phyloP scores from a whole-genome alignment of 2,888 invertebrate genomes.

The Thymelicus lineola region DNA sequence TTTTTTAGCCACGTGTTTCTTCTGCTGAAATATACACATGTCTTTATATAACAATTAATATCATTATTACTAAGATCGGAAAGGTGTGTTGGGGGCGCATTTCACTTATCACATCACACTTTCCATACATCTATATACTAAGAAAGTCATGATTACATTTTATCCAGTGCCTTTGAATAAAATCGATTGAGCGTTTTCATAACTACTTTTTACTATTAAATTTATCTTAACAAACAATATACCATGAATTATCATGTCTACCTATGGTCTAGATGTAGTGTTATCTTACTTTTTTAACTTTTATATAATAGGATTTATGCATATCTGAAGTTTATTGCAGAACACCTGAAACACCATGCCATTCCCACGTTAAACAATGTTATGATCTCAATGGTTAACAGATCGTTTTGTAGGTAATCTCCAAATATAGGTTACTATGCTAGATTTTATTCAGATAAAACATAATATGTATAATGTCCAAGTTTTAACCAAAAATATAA shows the following conservation, averaged over 20 bases:
- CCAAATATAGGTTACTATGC: constrained; percentile 25
- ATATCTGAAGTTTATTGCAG: constrained; percentile 26
- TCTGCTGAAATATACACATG: too few species aligned
- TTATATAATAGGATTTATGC: constrained; percentile 20
- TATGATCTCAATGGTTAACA: constrained; percentile 35
- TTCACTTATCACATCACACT: not conserved
- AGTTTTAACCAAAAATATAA: constrained; percentile 36
- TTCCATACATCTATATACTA: not conserved
- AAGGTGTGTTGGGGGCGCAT: too few species aligned
- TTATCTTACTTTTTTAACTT: constrained; percentile 28
- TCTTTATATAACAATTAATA: too few species aligned
- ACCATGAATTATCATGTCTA: constrained; percentile 15
- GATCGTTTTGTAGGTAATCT: constrained; percentile 36
- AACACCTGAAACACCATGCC: constrained; percentile 28
- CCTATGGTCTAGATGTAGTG: constrained; percentile 3
- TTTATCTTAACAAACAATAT: constrained; percentile 17
- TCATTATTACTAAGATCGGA: too few species aligned
- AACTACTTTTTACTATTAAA: constrained; percentile 13
- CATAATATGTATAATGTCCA: constrained; percentile 23
- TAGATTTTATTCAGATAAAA: constrained; percentile 21
- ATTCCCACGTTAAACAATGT: constrained; percentile 29
- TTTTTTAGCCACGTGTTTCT: too few species aligned
- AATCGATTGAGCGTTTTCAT: constrained; percentile 9
- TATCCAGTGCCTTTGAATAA: constrained; percentile 23
- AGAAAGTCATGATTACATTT: constrained; percentile 1